A percentile compares a stretch with the other conserved stretches of the same genome.
phyloP scores from a whole-genome alignment of 2,888 invertebrate genomes.

The Drosophila mimetica region DNA sequence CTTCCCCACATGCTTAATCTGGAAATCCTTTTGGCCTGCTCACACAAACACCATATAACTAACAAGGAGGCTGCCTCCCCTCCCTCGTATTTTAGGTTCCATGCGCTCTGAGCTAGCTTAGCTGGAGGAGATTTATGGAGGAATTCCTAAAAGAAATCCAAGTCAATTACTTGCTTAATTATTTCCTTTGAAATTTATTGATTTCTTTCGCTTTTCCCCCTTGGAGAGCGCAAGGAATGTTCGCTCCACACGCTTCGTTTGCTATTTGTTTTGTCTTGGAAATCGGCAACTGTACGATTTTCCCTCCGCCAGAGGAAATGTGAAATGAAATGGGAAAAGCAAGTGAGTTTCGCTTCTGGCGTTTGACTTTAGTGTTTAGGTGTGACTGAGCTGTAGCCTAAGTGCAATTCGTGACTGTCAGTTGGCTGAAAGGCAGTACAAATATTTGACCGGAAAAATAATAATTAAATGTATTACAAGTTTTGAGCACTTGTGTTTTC shows the following conservation, averaged over 20 bases:
- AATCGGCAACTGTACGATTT: constrained; percentile 31
- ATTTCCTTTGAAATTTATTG: constrained; percentile 80
- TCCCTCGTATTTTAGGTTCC: constrained; percentile 53
- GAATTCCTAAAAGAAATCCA: constrained; percentile 81
- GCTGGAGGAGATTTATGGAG: constrained; percentile 76
- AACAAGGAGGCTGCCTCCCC: constrained; percentile 57
- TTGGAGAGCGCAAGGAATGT: constrained; percentile 54
- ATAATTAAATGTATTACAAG: not conserved
- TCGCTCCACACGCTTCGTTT: constrained; percentile 53
- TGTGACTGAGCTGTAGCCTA: constrained; percentile 3
- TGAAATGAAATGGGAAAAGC: constrained; percentile 32
- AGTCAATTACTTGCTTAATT: constrained; percentile 81
- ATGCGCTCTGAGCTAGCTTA: constrained; percentile 66
- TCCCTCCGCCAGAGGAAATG: constrained; percentile 18
- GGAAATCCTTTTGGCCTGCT: constrained; percentile 62
- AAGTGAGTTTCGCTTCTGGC: constrained; percentile 23
- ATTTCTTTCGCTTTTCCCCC: constrained; percentile 57
- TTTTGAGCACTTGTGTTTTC: not conserved
- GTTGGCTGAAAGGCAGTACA: constrained; percentile 3
- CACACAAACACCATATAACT: constrained; percentile 67
- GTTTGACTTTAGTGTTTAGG: constrained; percentile 35
- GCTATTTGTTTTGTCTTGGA: constrained; percentile 62
- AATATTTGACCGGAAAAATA: not conserved
- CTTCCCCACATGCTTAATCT: constrained; percentile 36
- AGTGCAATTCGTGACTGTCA: constrained; percentile 2